phyloP scores from a whole-genome alignment of 2,888 invertebrate genomes.

The Alcis repandata region DNA sequence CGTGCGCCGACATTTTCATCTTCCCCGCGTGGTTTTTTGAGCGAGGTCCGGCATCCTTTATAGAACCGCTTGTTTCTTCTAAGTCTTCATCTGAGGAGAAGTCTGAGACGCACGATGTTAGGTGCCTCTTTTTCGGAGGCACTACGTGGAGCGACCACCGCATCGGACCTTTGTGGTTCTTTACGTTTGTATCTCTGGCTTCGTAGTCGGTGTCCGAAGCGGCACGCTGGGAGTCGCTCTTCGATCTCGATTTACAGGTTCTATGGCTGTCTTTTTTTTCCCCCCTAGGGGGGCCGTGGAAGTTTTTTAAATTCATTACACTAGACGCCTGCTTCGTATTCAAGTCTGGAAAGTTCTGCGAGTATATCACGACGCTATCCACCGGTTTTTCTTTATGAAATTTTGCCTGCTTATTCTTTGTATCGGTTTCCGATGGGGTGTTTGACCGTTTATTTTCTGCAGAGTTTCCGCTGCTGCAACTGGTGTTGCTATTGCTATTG shows the following conservation, averaged over 20 bases:
- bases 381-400: slow-evolving; percentile 78
- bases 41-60: slow-evolving; percentile 72
- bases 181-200: slow-evolving; percentile 62
- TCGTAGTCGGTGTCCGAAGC: slow-evolving; percentile 82
- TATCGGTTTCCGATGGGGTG: slow-evolving; percentile 59
- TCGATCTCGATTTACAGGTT: slow-evolving; percentile 67
- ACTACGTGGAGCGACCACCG: slow-evolving; percentile 75
- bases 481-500: slow-evolving; percentile 81
- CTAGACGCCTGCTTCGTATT: slow-evolving; percentile 73
- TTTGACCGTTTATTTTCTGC: slow-evolving; percentile 67
- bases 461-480: slow-evolving; percentile 79
- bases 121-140: slow-evolving; percentile 77
- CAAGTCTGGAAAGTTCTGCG: slow-evolving; percentile 81
- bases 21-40: slow-evolving; percentile 70
- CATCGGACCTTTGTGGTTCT: slow-evolving; percentile 70
- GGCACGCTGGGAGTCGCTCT: slow-evolving; percentile 71
- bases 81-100: slow-evolving; percentile 78
- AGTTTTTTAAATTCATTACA: slow-evolving; percentile 84
- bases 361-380: slow-evolving; percentile 79
- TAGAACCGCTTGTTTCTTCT: slow-evolving; percentile 62
- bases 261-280: slow-evolving; percentile 81
- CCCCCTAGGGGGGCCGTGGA: slow-evolving; percentile 85
- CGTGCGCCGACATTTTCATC: slow-evolving; percentile 76
- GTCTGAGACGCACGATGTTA: slow-evolving; percentile 75
- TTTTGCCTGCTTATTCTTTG: slow-evolving; percentile 70